These are phyloP conservation scores for Ammodytes dubius DNA, from an alignment of 2,113 vertebrate genomes.

Conservation along the genomic window DNA sequence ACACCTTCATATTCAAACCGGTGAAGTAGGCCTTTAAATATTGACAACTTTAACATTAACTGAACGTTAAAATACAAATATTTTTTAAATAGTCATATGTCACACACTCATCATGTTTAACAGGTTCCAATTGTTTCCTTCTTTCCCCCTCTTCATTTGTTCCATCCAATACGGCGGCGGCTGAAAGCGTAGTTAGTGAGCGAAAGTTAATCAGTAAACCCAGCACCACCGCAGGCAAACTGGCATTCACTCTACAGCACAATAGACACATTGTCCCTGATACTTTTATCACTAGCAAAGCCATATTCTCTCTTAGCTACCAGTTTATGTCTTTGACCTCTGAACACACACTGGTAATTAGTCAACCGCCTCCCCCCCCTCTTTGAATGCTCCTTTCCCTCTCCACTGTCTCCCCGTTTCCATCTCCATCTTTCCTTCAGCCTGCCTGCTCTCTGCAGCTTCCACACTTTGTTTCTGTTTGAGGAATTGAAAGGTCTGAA, in stretches of 20 bases:
- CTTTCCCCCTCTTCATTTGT: conserved; percentile 49
- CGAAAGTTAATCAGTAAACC: conserved; percentile 56
- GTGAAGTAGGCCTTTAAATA: too few species aligned
- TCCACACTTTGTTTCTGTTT: conserved; percentile 1
- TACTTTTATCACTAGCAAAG: conserved; percentile 54
- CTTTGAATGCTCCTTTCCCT: neutral
- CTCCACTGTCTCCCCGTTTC: neutral
- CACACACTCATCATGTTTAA: conserved; percentile 18
- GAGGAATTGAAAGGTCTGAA: conserved; percentile 38
- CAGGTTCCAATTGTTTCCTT: conserved; percentile 15
- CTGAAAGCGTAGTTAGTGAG: conserved; percentile 50
- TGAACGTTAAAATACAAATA: too few species aligned
- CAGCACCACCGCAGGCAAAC: conserved; percentile 48
- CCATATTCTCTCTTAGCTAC: conserved; percentile 56
- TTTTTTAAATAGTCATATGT: too few species aligned
- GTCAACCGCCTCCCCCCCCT: neutral
- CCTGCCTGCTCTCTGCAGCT: neutral
- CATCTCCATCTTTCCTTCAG: conserved; percentile 3
- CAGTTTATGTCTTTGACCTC: conserved; percentile 58
- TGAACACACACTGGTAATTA: conserved; percentile 47
- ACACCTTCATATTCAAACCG: too few species aligned
- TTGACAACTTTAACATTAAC: too few species aligned
- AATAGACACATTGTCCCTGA: conserved; percentile 54
- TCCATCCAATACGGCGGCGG: conserved; percentile 15
- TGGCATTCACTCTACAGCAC: conserved; percentile 54